Conservation (phyloP, 2,113 vertebrate species). For the Rhadina sibilatrix region DNA sequence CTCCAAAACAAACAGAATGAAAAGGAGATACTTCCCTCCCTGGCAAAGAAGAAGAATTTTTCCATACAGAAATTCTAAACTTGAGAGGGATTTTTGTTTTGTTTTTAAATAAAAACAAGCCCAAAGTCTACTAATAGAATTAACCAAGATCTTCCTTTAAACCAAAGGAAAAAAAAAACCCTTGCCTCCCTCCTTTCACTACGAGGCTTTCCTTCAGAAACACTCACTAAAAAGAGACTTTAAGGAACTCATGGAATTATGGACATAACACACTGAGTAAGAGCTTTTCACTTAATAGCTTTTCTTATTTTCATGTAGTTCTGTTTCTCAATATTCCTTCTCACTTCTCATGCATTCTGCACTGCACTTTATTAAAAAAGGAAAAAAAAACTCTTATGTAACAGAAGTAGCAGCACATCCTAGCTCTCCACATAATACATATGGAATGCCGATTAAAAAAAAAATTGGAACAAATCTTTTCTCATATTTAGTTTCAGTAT, state of each 20-base stretch:
- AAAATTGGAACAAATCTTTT: background rate
- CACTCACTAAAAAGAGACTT: background rate
- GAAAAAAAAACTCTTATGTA: background rate
- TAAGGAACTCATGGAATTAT: background rate
- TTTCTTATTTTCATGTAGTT: background rate
- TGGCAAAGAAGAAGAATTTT: constrained; percentile 42
- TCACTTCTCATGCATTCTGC: background rate
- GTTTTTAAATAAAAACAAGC: constrained; percentile 52
- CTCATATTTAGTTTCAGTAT: constrained; percentile 30
- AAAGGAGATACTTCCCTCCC: constrained; percentile 54
- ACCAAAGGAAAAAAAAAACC: background rate
- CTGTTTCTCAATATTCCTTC: background rate
- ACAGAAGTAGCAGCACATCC: constrained; percentile 19
- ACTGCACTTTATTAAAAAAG: background rate
- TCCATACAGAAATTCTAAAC: constrained; percentile 58
- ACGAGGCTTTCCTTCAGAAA: constrained; percentile 22
- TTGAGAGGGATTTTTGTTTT: constrained; percentile 47
- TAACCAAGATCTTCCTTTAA: constrained; percentile 15
- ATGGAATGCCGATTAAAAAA: constrained; percentile 1
- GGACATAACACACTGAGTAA: background rate
- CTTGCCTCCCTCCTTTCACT: background rate
- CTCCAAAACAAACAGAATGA: constrained; percentile 56
- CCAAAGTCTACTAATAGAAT: constrained; percentile 40
- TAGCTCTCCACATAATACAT: background rate
- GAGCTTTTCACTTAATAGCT: background rate